Evolutionary conservation across 2,888 invertebrate species (phyloP).

Genomic region (Parnassius smintheus): DNA sequence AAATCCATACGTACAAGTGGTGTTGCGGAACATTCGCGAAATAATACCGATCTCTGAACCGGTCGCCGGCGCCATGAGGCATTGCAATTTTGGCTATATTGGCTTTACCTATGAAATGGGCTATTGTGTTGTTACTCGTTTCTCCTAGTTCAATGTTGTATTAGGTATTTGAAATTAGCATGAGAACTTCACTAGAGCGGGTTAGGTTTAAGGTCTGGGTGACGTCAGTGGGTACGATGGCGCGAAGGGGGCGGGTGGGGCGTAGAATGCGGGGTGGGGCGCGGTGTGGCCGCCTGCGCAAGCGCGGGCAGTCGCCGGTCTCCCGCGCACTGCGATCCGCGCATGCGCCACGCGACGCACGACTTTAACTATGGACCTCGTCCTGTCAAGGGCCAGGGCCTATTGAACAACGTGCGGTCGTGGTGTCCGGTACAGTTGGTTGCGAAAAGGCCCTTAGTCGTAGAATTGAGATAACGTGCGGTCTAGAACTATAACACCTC

Average conservation of each 20-base stretch:
- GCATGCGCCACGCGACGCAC: slow-evolving; percentile 62
- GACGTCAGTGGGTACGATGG: slow-evolving; percentile 40
- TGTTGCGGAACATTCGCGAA: slow-evolving; percentile 55
- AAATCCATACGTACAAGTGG: slow-evolving; percentile 47
- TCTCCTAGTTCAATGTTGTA: slow-evolving; percentile 14
- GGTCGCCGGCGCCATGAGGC: slow-evolving; percentile 44
- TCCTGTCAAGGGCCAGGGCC: slow-evolving; percentile 33
- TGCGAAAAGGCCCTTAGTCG: slow-evolving; percentile 22
- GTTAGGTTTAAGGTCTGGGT: slow-evolving; percentile 24
- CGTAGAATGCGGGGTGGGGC: slow-evolving; percentile 44
- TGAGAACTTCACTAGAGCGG: slow-evolving; percentile 9
- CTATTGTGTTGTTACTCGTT: background rate
- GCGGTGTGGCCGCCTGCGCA: slow-evolving; percentile 53
- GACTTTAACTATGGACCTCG: slow-evolving; percentile 40
- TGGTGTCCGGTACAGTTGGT: slow-evolving; percentile 37
- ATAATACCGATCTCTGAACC: slow-evolving; percentile 55
- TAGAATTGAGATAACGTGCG: slow-evolving; percentile 53
- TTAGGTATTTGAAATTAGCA: slow-evolving; percentile 9
- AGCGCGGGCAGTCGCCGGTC: slow-evolving; percentile 60
- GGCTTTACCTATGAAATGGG: slow-evolving; percentile 41
- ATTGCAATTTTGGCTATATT: slow-evolving; percentile 74
- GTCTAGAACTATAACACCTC: slow-evolving; percentile 31
- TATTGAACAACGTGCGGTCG: slow-evolving; percentile 37
- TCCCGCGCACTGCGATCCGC: slow-evolving; percentile 58
- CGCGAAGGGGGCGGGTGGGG: slow-evolving; percentile 48